phyloP scores from a whole-genome alignment of 2,797 vertebrate species.

The Octomys mimax region DNA sequence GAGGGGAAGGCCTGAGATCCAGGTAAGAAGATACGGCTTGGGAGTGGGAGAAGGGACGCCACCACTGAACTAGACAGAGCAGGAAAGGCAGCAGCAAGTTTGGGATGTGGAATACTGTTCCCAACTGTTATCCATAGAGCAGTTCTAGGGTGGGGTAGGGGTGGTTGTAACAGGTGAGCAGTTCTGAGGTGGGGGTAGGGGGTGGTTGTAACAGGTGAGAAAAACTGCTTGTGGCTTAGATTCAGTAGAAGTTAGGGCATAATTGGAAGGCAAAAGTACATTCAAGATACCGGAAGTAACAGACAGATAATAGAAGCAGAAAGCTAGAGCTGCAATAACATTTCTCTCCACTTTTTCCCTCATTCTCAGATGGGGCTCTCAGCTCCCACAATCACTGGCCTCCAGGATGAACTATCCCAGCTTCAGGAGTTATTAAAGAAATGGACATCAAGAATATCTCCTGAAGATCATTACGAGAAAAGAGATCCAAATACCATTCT shows the following conservation, averaged over 20 bases:
- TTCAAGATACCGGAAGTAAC: not conserved
- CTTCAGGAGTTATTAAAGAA: slow-evolving; percentile 85
- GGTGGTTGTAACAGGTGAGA: not conserved
- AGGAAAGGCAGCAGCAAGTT: not conserved
- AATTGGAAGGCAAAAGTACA: not conserved
- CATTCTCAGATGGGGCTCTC: slow-evolving; percentile 78
- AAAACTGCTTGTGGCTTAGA: not conserved
- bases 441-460: slow-evolving; percentile 53
- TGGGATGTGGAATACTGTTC: not conserved
- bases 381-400: slow-evolving; percentile 65
- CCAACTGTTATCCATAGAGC: not conserved
- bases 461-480: slow-evolving; percentile 17
- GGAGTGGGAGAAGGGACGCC: not conserved
- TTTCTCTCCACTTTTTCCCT: not conserved
- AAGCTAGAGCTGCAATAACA: not conserved
- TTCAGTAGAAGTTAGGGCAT: not conserved
- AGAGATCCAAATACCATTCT: slow-evolving; percentile 40
- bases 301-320: not conserved
- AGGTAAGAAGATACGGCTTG: slow-evolving; percentile 88
- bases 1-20: slow-evolving; percentile 92
- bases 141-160: not conserved
- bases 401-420: slow-evolving; percentile 84
- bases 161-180: not conserved
- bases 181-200: not conserved
- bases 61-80: not conserved